Evolutionary conservation across 2,797 vertebrate genomes (phyloP).

Genomic region (Tokudaia tokunoshimensis): DNA sequence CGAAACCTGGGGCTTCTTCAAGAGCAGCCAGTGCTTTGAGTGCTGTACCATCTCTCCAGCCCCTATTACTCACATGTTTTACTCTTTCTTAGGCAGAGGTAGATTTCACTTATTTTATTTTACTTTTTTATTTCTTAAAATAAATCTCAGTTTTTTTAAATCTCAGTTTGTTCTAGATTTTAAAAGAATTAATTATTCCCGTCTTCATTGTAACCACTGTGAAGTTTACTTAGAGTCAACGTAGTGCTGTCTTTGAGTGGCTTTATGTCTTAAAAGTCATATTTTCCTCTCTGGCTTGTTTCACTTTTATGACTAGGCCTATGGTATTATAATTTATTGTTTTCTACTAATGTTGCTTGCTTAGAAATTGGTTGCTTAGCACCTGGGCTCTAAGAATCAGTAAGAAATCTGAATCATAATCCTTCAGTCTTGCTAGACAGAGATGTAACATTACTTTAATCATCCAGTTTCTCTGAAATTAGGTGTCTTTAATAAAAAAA

Average conservation of each 20-base stretch:
- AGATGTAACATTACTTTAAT: conserved; percentile 18
- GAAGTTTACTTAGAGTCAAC: conserved; percentile 17
- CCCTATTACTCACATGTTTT: neutral
- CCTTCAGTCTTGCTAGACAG: neutral
- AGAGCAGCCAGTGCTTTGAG: neutral
- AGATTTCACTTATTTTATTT: neutral
- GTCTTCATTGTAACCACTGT: neutral
- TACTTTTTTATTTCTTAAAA: too few species aligned
- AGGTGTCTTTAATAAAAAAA: neutral
- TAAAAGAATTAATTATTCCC: conserved; percentile 12
- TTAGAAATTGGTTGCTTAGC: conserved; percentile 32
- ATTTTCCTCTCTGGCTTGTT: conserved; percentile 8
- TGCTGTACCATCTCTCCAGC: neutral
- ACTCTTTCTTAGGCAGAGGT: neutral
- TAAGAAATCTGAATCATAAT: conserved; percentile 15
- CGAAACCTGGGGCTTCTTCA: neutral
- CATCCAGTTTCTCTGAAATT: conserved; percentile 43
- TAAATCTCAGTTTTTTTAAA: neutral
- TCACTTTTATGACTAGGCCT: neutral
- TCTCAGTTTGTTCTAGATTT: neutral
- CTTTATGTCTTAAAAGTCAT: neutral
- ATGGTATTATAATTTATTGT: neutral
- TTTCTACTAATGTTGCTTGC: conserved; percentile 17
- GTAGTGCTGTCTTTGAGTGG: neutral
- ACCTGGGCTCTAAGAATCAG: neutral